phyloP scores from a whole-genome alignment of 2,797 vertebrate species.

The Agapornis canus region DNA sequence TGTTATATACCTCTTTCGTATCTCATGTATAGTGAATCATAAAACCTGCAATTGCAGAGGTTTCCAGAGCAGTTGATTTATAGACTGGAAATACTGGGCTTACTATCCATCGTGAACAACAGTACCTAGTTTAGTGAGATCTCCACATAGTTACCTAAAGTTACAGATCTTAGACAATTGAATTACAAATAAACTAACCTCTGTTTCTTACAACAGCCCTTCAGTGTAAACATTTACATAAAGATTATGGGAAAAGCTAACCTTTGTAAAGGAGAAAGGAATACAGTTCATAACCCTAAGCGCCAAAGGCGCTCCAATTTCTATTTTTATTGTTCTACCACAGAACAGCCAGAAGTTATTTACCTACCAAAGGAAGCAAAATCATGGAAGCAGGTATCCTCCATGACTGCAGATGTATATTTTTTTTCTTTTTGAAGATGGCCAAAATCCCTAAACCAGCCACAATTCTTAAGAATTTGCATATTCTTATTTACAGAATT shows the following conservation, averaged over 20 bases:
- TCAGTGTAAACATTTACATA: neutral
- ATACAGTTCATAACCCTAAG: neutral
- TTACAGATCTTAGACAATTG: neutral
- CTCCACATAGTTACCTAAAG: neutral
- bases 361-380: neutral
- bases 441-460: neutral
- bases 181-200: neutral
- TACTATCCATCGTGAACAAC: neutral
- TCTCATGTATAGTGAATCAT: neutral
- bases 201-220: neutral
- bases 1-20: neutral
- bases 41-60: neutral
- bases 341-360: neutral
- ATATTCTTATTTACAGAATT: neutral
- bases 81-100: neutral
- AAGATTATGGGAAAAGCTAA: neutral
- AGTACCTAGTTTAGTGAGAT: neutral
- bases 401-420: neutral
- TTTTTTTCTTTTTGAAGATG: neutral
- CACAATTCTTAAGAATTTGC: neutral
- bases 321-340: neutral
- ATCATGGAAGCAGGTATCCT: neutral
- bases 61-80: neutral
- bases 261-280: neutral
- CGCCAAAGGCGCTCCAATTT: neutral